phyloP scores from a whole-genome alignment of 2,113 vertebrate genomes.

The Cyanoramphus novaezelandiae region DNA sequence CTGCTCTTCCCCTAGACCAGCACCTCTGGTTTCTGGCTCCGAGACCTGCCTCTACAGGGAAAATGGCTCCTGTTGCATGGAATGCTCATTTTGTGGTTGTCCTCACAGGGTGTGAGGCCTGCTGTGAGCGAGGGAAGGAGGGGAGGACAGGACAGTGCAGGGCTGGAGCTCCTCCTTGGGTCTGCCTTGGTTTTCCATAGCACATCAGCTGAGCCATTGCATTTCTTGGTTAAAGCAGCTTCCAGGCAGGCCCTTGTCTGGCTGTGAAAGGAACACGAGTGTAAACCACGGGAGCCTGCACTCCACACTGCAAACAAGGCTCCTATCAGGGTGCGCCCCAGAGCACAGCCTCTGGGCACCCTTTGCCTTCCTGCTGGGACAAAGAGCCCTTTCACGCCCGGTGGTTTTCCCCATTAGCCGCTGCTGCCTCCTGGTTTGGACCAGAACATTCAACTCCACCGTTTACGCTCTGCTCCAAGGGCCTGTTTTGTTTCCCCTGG shows the following conservation, averaged over 20 bases:
- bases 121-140: not conserved
- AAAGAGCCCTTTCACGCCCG: slow-evolving; percentile 39
- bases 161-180: not conserved
- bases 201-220: not conserved
- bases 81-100: not conserved
- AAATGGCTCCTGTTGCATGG: not conserved
- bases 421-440: not conserved
- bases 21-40: not conserved
- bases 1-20: not conserved
- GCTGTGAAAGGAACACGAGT: fast-evolving
- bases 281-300: not conserved
- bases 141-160: not conserved
- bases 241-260: not conserved
- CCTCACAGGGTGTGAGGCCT: not conserved
- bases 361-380: not conserved
- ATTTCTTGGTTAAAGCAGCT: not conserved
- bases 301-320: not conserved
- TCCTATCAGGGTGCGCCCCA: not conserved
- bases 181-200: not conserved
- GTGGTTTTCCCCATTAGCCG: not conserved
- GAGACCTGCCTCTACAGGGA: not conserved
- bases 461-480: fast-evolving
- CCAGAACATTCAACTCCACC: not conserved
- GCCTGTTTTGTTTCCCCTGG: not conserved
- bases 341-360: not conserved